Conservation (phyloP, 2,888 invertebrate genomes). For the Ectropis crepuscularia region DNA sequence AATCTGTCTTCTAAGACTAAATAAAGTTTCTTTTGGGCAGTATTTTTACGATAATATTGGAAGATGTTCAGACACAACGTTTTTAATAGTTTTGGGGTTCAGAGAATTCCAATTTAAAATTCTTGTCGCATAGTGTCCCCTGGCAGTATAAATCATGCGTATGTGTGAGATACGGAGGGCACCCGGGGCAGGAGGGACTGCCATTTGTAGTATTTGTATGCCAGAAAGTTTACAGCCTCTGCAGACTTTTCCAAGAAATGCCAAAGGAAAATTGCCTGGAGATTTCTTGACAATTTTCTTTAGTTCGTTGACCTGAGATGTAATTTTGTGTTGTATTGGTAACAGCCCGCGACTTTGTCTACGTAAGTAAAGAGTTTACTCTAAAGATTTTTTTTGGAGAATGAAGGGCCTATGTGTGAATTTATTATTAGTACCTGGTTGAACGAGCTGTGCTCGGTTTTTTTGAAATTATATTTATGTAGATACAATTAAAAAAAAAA, state of each 20-base stretch:
- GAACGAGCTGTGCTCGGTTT: no score
- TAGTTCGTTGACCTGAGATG: no score
- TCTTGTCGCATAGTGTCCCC: constrained; percentile 29
- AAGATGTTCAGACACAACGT: constrained; percentile 18
- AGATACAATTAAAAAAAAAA: no score
- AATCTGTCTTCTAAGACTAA: background rate
- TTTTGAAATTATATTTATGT: no score
- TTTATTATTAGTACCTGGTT: no score
- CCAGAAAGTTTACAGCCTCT: background rate
- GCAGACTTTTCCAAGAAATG: background rate
- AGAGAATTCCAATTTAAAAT: constrained; percentile 22
- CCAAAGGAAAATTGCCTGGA: background rate
- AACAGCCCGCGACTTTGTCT: no score
- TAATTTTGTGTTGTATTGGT: no score
- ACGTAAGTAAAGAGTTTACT: no score
- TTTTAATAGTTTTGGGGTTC: constrained; percentile 25
- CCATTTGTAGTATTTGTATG: constrained; percentile 10
- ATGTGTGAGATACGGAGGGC: constrained; percentile 23
- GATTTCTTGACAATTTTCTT: background rate
- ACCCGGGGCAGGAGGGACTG: constrained; percentile 5
- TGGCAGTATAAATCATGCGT: constrained; percentile 27
- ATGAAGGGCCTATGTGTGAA: no score
- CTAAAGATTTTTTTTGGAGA: no score
- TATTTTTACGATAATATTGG: constrained; percentile 26
- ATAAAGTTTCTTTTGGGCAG: constrained; percentile 1